Evolutionary conservation across 2,113 vertebrate species (phyloP).

Genomic region (Chlorodrepanis virens): DNA sequence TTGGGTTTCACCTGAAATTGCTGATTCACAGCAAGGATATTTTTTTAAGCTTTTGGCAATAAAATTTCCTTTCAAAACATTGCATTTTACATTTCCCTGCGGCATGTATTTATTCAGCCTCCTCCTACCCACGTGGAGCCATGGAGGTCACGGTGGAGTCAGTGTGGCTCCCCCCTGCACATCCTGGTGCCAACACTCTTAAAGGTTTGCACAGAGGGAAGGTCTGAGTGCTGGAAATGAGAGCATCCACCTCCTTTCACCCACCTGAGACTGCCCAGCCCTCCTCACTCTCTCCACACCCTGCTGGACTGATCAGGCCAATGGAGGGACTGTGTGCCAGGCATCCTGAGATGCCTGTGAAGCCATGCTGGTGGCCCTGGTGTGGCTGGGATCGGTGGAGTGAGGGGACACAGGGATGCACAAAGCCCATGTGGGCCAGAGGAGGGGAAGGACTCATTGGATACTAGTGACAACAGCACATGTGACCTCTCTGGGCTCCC

Average conservation of each 20-base stretch:
- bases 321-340: accelerated
- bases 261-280: accelerated
- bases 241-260: background rate
- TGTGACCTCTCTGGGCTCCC: accelerated
- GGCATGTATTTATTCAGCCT: background rate
- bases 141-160: background rate
- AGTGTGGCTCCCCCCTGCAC: accelerated
- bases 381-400: background rate
- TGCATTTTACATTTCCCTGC: background rate
- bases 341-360: accelerated
- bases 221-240: background rate
- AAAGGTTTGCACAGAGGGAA: accelerated
- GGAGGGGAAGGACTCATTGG: background rate
- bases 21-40: background rate
- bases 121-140: background rate
- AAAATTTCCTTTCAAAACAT: background rate
- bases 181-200: background rate
- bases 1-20: background rate
- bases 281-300: accelerated
- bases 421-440: accelerated
- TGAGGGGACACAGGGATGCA: background rate
- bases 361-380: accelerated
- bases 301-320: background rate
- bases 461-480: background rate
- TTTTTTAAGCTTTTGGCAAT: background rate